phyloP scores from a whole-genome alignment of 2,797 vertebrate genomes.

The Cossypha caffra region DNA sequence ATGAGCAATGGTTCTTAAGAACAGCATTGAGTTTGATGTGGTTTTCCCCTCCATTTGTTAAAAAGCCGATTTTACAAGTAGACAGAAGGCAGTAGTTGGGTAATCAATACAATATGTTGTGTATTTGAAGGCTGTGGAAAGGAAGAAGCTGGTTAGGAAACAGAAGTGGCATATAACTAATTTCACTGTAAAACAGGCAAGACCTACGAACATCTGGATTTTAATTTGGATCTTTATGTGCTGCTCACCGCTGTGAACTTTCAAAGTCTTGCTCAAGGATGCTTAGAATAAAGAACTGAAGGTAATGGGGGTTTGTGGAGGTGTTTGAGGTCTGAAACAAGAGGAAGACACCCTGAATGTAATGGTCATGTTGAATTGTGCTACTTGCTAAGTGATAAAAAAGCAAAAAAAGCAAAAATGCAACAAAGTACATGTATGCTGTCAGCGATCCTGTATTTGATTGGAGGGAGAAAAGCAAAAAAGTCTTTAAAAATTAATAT shows the following conservation, averaged over 20 bases:
- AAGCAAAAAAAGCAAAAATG: background rate
- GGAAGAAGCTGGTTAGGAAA: constrained; percentile 2
- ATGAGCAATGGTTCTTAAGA: background rate
- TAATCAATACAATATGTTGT: background rate
- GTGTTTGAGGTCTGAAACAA: constrained; percentile 39
- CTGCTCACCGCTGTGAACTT: background rate
- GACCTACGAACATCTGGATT: background rate
- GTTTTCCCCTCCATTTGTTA: background rate
- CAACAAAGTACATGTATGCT: background rate
- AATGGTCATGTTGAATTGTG: background rate
- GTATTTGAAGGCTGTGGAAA: background rate
- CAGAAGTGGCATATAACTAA: constrained; percentile 7
- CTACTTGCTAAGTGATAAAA: background rate
- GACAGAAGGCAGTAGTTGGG: background rate
- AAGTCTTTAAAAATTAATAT: background rate
- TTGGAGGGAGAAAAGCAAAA: background rate
- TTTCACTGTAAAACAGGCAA: background rate
- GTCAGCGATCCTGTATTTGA: background rate
- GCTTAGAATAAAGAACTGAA: constrained; percentile 38
- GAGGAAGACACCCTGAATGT: constrained; percentile 16
- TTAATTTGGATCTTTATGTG: constrained; percentile 10
- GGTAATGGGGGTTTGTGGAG: constrained; percentile 31
- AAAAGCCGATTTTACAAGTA: background rate
- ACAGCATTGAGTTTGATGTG: background rate
- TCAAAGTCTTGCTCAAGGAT: background rate